Evolutionary conservation across 2,888 invertebrate species (phyloP), one percentile per base, ranked within the genome.

Genomic region (Adelphocoris suturalis): DNA sequence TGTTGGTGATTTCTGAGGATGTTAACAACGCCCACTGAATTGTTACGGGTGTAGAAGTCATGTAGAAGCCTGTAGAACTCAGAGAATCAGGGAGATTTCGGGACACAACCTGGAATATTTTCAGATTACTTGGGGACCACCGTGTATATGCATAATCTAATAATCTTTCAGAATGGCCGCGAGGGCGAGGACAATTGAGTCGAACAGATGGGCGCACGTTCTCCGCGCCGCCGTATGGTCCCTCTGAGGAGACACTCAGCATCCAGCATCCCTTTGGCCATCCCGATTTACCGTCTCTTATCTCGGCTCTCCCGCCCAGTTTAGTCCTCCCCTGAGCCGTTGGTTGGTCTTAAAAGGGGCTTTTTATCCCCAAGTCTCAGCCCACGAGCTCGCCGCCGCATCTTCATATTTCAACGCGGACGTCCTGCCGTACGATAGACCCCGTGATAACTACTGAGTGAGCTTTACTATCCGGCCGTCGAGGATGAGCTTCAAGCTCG

Each of bases 251-350:
- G 84, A 55, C 28, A 57, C 61, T 27, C 12, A 23, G n/a, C 82
- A 82, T 46, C 27, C 80, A 5, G 52, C 52, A 37, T 48, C 48
- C 47, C 12, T 82, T 27, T 82, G n/a, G 9, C 68, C 78, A 57
- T 85, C 61, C 61, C 57, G 85, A 85, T 85, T 85, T 85, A 85
- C 85, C 16, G 55, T 13, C 85, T 85, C 61, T 85, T 85, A 85
- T 85, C 85, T 84, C 57, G 28, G 28, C 61, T 55, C 55, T 76
- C 28, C 75, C 46, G 76, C 76, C 76, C 61, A 14, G 37, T 76
- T 28, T 28, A 76, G 76, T 23, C 27, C 76, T 47, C 47, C n/a
- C 47, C 46, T 12, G 46, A 27, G 28, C 78, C 78, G 16, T 37
- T 46, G 46, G 68, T 19, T 57, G 57, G 57, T 57, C n/a, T 57